phyloP scores from a whole-genome alignment of 37 sponge, comb jelly and placozoan species.

The Aplysina aerophoba region DNA sequence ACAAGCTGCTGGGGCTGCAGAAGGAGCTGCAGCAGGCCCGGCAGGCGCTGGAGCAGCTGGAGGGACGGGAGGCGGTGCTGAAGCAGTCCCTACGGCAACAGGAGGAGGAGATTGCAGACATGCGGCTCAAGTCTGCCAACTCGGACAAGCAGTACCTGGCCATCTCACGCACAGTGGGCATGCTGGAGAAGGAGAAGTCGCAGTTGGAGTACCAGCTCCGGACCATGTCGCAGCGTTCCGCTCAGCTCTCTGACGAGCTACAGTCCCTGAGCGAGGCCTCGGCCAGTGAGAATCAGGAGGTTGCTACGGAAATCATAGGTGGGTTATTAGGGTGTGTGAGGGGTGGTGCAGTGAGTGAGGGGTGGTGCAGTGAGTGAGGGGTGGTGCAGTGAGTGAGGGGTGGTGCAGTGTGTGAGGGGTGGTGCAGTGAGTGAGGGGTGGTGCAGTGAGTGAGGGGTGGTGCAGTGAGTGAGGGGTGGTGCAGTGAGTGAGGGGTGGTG shows the following conservation, averaged over 20 bases:
- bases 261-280: constrained; percentile 5
- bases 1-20: constrained; percentile 29
- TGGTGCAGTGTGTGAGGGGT: neutral
- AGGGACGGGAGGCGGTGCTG: constrained; percentile 40
- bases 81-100: neutral
- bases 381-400: neutral
- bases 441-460: neutral
- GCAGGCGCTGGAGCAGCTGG: constrained; percentile 31
- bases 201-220: constrained; percentile 38
- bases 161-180: constrained; percentile 17
- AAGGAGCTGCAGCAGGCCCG: constrained; percentile 29
- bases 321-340: neutral
- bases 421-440: neutral
- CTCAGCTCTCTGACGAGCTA: constrained; percentile 21
- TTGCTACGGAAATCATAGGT: constrained; percentile 18
- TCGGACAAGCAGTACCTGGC: constrained; percentile 31
- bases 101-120: neutral
- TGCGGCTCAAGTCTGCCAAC: neutral
- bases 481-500: neutral
- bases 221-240: constrained; percentile 41
- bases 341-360: neutral
- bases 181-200: constrained; percentile 34
- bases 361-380: too few species aligned
- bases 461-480: neutral
- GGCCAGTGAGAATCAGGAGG: constrained; percentile 38